Conservation (phyloP, 2,113 vertebrate genomes). For the Xiphorhynchus elegans region DNA sequence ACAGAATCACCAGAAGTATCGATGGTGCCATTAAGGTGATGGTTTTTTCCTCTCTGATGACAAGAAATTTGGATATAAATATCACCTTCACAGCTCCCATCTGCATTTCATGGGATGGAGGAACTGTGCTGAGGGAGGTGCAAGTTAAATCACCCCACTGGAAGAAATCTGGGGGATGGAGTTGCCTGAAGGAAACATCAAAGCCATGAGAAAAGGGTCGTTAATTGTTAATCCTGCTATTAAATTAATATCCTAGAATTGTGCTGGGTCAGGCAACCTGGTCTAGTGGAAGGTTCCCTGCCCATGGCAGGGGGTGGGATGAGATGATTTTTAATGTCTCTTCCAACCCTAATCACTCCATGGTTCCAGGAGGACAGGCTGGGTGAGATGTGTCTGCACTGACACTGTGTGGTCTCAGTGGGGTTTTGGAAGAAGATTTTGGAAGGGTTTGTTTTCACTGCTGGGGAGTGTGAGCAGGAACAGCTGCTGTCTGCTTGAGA, state of each 20-base stretch:
- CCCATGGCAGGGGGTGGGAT: not conserved
- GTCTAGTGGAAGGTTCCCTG: not conserved
- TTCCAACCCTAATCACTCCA: not conserved
- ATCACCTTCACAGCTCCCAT: not conserved
- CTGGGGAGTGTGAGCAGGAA: conserved; percentile 30
- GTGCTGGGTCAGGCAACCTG: too few species aligned
- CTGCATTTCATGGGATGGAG: not conserved
- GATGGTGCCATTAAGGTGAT: not conserved
- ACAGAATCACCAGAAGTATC: not conserved
- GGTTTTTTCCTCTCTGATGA: not conserved
- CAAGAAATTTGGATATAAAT: not conserved
- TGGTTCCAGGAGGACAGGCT: not conserved
- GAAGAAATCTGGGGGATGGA: not conserved
- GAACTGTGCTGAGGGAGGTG: not conserved
- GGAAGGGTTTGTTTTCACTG: not conserved
- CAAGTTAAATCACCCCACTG: not conserved
- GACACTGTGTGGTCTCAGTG: not conserved
- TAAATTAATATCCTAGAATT: too few species aligned
- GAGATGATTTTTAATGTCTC: not conserved
- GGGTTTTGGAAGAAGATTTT: not conserved
- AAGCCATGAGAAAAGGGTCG: not conserved
- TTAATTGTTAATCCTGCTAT: too few species aligned
- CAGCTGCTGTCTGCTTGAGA: conserved; percentile 68
- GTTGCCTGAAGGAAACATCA: not conserved
- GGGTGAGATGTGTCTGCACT: not conserved